These are phyloP conservation scores for Pachyseris speciosa DNA, from an alignment of 64 coral and sea anemone genomes.

Conservation along the genomic window DNA sequence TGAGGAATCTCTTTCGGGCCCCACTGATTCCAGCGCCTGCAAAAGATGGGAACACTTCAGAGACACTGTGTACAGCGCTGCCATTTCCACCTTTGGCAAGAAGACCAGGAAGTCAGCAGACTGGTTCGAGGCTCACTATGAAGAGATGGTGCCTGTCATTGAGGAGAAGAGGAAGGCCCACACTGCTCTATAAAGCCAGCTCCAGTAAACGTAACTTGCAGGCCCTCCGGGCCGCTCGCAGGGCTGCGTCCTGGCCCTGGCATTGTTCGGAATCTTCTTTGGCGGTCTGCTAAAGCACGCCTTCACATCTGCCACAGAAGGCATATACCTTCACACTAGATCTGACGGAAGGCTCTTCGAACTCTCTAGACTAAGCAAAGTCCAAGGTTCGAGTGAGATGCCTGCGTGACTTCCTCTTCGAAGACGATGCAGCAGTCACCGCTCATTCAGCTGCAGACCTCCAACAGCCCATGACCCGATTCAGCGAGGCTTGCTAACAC, in stretches of 20 bases:
- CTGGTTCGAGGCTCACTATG: too few species aligned
- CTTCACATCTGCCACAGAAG: not conserved
- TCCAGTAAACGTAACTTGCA: slow-evolving; percentile 16
- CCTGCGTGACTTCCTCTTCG: too few species aligned
- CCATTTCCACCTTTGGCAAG: too few species aligned
- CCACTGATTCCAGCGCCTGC: not conserved
- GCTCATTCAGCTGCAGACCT: too few species aligned
- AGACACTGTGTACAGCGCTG: slow-evolving; percentile 31
- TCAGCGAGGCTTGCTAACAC: too few species aligned
- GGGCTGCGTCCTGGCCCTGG: not conserved
- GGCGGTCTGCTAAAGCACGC: too few species aligned
- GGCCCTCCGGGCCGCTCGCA: slow-evolving; percentile 1
- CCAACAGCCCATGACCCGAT: too few species aligned
- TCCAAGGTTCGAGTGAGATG: not conserved
- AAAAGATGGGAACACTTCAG: slow-evolving; percentile 47
- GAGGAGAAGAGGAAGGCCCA: slow-evolving; percentile 26
- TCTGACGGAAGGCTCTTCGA: not conserved
- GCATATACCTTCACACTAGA: too few species aligned
- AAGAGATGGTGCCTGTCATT: slow-evolving; percentile 26
- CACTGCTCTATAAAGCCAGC: not conserved
- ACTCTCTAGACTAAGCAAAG: not conserved
- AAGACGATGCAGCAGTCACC: too few species aligned
- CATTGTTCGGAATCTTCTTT: not conserved
- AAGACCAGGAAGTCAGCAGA: too few species aligned
- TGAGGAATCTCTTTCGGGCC: too few species aligned